Evolutionary conservation across 2,113 vertebrate species (phyloP).

Genomic region (Promerops cafer): DNA sequence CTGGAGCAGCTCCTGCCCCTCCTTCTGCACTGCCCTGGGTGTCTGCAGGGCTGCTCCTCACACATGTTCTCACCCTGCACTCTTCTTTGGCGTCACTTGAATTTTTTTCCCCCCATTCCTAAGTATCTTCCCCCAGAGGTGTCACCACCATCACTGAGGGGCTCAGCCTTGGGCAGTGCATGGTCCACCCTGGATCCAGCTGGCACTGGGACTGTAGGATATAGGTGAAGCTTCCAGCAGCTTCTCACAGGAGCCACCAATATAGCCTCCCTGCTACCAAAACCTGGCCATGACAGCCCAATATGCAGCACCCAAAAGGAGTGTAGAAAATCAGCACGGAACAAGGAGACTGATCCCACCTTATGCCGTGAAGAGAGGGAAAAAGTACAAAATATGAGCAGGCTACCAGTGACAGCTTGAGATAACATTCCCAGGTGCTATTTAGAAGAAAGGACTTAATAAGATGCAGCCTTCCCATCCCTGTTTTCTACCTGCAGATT

Average conservation of each 20-base stretch:
- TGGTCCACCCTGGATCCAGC: no score
- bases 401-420: background rate
- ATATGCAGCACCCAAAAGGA: background rate
- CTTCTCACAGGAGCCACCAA: background rate
- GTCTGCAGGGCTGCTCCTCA: accelerated
- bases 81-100: background rate
- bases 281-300: background rate
- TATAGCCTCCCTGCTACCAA: background rate
- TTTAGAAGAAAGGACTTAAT: background rate
- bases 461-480: background rate
- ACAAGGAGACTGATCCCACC: background rate
- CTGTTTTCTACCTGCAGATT: background rate
- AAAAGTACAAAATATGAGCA: background rate
- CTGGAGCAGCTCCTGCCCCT: background rate
- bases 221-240: background rate
- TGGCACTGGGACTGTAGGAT: background rate
- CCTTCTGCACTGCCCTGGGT: background rate
- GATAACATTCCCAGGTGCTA: background rate
- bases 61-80: accelerated
- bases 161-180: accelerated
- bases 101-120: background rate
- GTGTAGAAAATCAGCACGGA: accelerated
- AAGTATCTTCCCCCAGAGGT: no score
- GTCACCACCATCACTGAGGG: accelerated
- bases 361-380: background rate